Evolutionary conservation across 2,113 vertebrate species (phyloP).

Genomic region (Gallinago undulata): DNA sequence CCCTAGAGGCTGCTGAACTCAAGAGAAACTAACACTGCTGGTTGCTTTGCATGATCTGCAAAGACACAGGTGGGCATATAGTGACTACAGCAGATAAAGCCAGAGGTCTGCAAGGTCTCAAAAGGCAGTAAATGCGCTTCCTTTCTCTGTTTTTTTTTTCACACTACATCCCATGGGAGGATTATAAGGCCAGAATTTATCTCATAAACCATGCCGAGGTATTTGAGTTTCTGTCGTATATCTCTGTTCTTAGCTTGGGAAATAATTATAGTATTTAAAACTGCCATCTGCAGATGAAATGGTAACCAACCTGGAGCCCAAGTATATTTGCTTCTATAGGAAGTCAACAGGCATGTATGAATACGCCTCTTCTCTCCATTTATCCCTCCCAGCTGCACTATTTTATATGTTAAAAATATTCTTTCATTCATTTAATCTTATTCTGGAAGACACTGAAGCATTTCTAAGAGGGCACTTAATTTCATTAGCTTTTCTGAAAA

Average conservation of each 20-base stretch:
- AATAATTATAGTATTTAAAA: neutral
- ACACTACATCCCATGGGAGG: neutral
- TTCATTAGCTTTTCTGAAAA: conserved; percentile 59
- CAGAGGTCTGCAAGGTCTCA: neutral
- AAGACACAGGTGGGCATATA: neutral
- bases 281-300: neutral
- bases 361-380: neutral
- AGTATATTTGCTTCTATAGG: neutral
- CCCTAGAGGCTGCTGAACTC: neutral
- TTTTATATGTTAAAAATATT: neutral
- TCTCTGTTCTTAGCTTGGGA: neutral
- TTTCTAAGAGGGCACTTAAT: conserved; percentile 51
- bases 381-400: neutral
- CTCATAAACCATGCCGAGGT: neutral
- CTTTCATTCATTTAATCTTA: conserved; percentile 38
- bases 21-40: neutral
- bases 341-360: neutral
- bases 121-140: neutral
- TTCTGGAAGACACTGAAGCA: conserved; percentile 34
- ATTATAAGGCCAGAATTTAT: neutral
- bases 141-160: neutral
- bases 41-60: neutral
- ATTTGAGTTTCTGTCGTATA: neutral
- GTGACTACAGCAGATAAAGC: neutral
- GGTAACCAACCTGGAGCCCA: neutral